Percentiles rank a stretch among this genome's conserved stretches.
Evolutionary conservation across 2,113 vertebrate species (phyloP).

Genomic region (Rattus norvegicus): GRCr8 NC_086019.1:95108501-95109000

Average conservation of each 20-base stretch:
- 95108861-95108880: slow-evolving; percentile 88
- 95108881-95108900: slow-evolving; percentile 19
- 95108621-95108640: neutral
- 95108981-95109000: neutral
- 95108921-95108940: neutral
- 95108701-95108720: slow-evolving; percentile 87
- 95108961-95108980: neutral
- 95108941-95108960: neutral
- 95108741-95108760: slow-evolving; percentile 93
- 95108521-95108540: slow-evolving; percentile 94
- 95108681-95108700: neutral
- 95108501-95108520: slow-evolving; percentile 86
- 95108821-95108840: slow-evolving; percentile 95
- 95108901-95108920: neutral
- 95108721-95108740: slow-evolving; percentile 93
- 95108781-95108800: slow-evolving; percentile 91
- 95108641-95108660: neutral
- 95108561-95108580: slow-evolving; percentile 95
- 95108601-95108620: slow-evolving; percentile 45
- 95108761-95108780: slow-evolving; percentile 96
- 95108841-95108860: slow-evolving; percentile 95
- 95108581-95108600: slow-evolving; percentile 85
- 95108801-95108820: slow-evolving; percentile 92
- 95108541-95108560: slow-evolving; percentile 93
- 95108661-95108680: neutral